phyloP scores from a whole-genome alignment of 2,797 vertebrate genomes.

The Aulostomus chinensis region DNA sequence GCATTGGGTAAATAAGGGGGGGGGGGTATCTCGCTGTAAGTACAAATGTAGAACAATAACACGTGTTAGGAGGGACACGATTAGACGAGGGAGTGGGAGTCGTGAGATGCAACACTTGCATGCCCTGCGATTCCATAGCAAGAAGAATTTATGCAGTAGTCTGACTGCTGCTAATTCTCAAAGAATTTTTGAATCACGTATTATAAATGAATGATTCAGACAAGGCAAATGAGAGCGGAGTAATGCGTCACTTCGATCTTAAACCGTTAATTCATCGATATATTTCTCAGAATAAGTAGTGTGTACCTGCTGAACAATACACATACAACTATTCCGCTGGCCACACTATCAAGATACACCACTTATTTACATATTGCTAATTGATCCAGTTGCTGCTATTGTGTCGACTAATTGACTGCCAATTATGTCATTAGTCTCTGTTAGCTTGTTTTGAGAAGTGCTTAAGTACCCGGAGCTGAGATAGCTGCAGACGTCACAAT shows the following conservation, averaged over 20 bases:
- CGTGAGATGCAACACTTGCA: no score
- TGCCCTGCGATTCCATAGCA: no score
- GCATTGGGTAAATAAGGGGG: constrained; percentile 34
- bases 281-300: no score
- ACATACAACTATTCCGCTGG: constrained; percentile 7
- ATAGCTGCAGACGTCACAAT: constrained; percentile 19
- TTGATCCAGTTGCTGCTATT: constrained; percentile 52
- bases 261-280: no score
- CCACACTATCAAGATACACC: constrained; percentile 26
- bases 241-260: no score
- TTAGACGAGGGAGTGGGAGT: constrained; percentile 4
- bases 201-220: no score
- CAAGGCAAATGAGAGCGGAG: no score
- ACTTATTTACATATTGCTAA: constrained; percentile 62
- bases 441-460: constrained; percentile 59
- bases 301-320: no score
- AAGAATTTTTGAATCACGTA: no score
- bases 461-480: constrained; percentile 36
- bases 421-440: constrained; percentile 65
- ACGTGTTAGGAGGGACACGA: constrained; percentile 15
- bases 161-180: no score
- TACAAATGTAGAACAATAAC: constrained; percentile 29
- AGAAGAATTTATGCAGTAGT: no score
- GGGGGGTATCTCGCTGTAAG: constrained; percentile 22
- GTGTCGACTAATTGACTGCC: constrained; percentile 57